Base-by-base conservation (phyloP, 2,113 vertebrate genomes). In the Semnornis frantzii region DNA sequence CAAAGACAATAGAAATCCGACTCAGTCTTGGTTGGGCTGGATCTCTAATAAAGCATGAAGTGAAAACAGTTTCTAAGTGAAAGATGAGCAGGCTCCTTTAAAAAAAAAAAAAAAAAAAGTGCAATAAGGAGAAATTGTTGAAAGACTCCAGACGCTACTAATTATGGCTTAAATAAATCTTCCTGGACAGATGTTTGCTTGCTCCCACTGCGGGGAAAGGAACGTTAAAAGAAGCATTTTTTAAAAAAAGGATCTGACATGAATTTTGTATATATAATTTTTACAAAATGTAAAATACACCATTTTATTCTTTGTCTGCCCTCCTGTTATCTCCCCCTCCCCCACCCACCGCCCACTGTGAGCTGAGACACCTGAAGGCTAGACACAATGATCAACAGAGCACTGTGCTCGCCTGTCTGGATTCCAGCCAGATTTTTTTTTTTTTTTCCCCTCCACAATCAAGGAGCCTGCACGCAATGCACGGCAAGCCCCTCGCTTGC, bases 301-400 rank as follows among this genome's bases (percentile, higher is more conserved):
- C 93, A 73, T 97, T 97, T 97, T 97, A 96, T 96, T 98, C 98
- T 99, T 99, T 99, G 99, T 99, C 98, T 99, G 98, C 97, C 97
- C 97, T 97, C 97, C 94, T 98, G 97, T 97, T 98, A 98, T 98
- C 97, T 98, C 96, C 97, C 97, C 97, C 98, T 24, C 98, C 98
- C 97, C 98, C 98, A 98, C 96, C 97, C 97, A 83, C 98, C 98
- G 98, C 98, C 98, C 98, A 98, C 98, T 98, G 97, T 92, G 96
- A 97, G 96, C 98, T 93, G 97, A 98, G 98, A 98, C 98, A 99
- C 99, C 99, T 99, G 99, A 99, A 98, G 98, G 98, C 98, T 98
- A 98, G 98, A 98, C 98, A 98, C 98, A 98, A 99, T 98, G 98
- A 99, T 98, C 98, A 98, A 98, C 98, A 98, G 98, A 98, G 98